Evolutionary conservation across 2,113 vertebrate genomes (phyloP).

Genomic region (Thunnus thynnus): DNA sequence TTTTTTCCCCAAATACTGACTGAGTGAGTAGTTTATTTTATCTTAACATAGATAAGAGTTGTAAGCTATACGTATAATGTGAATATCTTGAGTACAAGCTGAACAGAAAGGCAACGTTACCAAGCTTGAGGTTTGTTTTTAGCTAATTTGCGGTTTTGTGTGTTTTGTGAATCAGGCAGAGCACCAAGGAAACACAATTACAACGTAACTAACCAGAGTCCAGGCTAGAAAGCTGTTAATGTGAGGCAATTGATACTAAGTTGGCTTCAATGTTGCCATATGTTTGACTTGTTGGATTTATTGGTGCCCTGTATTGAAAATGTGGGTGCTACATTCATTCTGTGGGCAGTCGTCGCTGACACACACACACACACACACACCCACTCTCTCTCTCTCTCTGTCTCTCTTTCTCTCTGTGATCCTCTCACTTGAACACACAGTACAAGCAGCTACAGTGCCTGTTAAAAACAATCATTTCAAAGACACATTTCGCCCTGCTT

Average conservation of each 20-base stretch:
- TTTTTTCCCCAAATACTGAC: conserved; percentile 51
- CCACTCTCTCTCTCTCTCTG: not conserved
- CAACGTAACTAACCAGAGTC: not conserved
- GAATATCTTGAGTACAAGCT: not conserved
- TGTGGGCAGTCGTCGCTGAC: conserved; percentile 49
- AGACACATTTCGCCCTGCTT: conserved; percentile 14
- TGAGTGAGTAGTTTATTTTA: conserved; percentile 69
- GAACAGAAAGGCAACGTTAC: conserved; percentile 5
- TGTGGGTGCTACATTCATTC: conserved; percentile 48
- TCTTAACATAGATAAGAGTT: not conserved
- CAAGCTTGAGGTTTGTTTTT: conserved; percentile 60
- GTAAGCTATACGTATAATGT: not conserved
- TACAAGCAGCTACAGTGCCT: not conserved
- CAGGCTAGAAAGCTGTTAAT: not conserved
- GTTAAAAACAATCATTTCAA: conserved; percentile 38
- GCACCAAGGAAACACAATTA: not conserved
- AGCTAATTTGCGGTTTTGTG: conserved; percentile 38
- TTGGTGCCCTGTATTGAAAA: conserved; percentile 60
- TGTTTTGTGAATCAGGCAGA: conserved; percentile 41
- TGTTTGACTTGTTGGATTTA: conserved; percentile 71
- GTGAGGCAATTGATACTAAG: conserved; percentile 3
- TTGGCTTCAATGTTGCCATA: conserved; percentile 17
- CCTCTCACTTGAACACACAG: not conserved
- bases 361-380: conserved; percentile 22
- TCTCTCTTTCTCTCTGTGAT: too few relatives aligned